Percentiles rank a stretch among this genome's conserved stretches.
Conservation (phyloP, 1,140 invertebrate species). For the Dolichoris vasculosae region DNA sequence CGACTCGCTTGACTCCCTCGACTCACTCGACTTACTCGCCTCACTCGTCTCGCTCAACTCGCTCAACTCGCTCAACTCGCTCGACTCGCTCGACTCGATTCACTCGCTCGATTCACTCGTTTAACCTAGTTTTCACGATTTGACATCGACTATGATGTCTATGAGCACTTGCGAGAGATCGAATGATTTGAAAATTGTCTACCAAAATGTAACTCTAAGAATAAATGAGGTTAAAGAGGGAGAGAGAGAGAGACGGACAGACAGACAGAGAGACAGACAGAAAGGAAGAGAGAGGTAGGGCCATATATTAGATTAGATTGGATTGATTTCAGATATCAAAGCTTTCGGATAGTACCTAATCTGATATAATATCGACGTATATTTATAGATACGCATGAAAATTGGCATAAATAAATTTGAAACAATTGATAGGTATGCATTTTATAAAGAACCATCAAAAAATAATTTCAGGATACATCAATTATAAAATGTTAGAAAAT, state of each 20-base stretch:
- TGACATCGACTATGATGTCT: conserved; percentile 37
- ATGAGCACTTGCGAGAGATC: not conserved
- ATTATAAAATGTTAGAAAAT: too few species aligned
- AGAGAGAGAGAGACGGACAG: too few species aligned
- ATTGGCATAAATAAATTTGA: not conserved
- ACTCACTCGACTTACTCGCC: too few species aligned
- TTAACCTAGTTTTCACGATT: conserved; percentile 47
- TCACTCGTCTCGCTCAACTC: too few species aligned
- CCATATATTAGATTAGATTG: not conserved
- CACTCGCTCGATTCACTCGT: conserved; percentile 25
- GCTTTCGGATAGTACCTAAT: not conserved
- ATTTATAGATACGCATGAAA: too few species aligned
- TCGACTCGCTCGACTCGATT: too few species aligned
- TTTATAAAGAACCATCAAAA: not conserved
- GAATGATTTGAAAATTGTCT: not conserved
- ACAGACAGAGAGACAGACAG: too few species aligned
- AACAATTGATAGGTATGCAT: not conserved
- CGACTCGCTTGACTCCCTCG: too few species aligned
- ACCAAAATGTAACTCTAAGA: not conserved
- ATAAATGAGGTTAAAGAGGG: not conserved
- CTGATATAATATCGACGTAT: too few species aligned
- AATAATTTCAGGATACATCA: not conserved
- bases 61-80: too few species aligned
- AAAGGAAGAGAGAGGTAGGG: too few species aligned
- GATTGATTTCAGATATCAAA: not conserved